Conservation (phyloP, 1,140 invertebrate species). For the Papilio glaucus region DNA sequence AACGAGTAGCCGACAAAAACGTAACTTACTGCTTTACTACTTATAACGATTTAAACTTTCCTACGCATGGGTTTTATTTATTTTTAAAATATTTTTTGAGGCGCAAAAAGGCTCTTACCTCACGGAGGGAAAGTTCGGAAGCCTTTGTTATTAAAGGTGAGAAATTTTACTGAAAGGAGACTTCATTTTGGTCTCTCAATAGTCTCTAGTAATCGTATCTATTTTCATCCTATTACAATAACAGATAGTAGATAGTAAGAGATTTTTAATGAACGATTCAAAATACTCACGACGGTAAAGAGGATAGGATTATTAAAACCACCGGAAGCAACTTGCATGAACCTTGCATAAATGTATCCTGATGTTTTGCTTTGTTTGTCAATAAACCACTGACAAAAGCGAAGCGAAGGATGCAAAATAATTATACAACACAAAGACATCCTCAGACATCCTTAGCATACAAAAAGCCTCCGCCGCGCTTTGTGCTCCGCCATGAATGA, state of each 20-base stretch:
- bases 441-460: conserved; percentile 35
- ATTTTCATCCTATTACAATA: too few species aligned
- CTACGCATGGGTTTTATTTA: not conserved
- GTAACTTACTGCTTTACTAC: conserved; percentile 17
- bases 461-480: conserved; percentile 33
- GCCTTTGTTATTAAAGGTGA: too few species aligned
- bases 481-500: conserved; percentile 29
- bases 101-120: too few species aligned
- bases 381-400: conserved; percentile 27
- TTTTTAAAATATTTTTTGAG: too few species aligned
- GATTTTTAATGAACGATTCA: not conserved
- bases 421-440: conserved; percentile 42
- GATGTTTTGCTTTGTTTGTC: conserved; percentile 30
- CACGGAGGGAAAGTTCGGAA: too few species aligned
- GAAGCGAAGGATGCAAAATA: conserved; percentile 29
- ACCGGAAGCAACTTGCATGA: not conserved
- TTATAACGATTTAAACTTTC: not conserved
- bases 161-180: too few species aligned
- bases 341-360: conserved; percentile 9
- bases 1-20: conserved; percentile 65
- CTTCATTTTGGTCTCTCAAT: too few species aligned
- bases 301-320: not conserved
- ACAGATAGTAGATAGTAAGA: not conserved
- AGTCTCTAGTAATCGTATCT: too few species aligned
- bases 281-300: not conserved